phyloP scores from a whole-genome alignment of 2,113 vertebrate species.

The Ptilorrhoa leucosticta region DNA sequence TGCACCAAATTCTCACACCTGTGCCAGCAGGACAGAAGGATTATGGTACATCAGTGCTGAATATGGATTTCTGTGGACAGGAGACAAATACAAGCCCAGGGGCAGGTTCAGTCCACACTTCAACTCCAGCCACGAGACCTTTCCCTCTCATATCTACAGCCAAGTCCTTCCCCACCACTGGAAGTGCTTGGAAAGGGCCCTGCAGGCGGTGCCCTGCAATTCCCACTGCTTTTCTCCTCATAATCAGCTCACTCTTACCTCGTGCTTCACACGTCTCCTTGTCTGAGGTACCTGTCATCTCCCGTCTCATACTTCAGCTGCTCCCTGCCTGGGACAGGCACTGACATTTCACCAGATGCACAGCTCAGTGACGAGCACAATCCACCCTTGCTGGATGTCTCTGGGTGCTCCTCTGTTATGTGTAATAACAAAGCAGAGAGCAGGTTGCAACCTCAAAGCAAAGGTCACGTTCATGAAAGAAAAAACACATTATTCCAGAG shows the following conservation, averaged over 20 bases:
- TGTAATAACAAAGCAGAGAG: neutral
- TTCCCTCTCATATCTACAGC: neutral
- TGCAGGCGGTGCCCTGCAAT: neutral
- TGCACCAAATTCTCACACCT: neutral
- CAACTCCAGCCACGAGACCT: neutral
- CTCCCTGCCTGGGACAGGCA: neutral
- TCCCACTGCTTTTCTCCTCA: neutral
- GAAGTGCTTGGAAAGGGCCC: neutral
- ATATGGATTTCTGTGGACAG: neutral
- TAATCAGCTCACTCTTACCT: neutral
- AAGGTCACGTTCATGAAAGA: neutral
- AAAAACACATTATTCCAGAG: neutral
- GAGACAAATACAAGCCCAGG: neutral
- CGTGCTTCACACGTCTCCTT: neutral
- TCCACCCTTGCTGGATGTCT: neutral
- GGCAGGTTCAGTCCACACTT: neutral
- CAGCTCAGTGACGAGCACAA: neutral
- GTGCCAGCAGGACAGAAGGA: neutral
- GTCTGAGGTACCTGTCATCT: constrained; percentile 10
- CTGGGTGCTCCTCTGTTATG: neutral
- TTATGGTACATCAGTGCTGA: neutral
- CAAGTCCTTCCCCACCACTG: neutral
- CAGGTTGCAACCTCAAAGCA: neutral
- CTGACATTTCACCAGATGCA: neutral
- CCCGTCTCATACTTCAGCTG: neutral